phyloP scores from a whole-genome alignment of 2,113 vertebrate species.

The Chrysochloris asiatica region DNA sequence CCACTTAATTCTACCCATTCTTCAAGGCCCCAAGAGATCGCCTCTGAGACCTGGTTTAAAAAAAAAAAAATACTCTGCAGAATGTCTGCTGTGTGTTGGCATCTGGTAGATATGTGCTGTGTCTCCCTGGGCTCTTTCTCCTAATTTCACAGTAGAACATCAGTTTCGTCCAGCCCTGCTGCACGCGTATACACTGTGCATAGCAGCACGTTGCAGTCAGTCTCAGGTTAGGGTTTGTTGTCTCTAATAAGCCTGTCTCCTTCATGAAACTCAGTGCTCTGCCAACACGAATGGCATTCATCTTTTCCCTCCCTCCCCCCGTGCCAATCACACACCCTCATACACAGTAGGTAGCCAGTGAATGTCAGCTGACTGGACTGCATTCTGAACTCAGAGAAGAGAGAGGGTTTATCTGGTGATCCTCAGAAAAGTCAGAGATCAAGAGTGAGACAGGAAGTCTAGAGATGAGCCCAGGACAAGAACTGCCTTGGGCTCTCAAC shows the following conservation, averaged over 20 bases:
- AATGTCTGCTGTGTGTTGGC: neutral
- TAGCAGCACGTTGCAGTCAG: neutral
- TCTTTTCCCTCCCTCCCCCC: neutral
- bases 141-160: neutral
- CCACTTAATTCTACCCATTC: constrained; percentile 13
- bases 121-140: neutral
- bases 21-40: neutral
- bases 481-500: neutral
- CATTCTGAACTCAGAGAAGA: neutral
- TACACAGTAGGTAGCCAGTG: neutral
- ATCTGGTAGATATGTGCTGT: neutral
- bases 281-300: neutral
- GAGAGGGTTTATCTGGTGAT: neutral
- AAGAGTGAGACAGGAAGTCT: neutral
- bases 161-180: neutral
- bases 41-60: neutral
- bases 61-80: neutral
- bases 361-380: neutral
- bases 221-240: neutral
- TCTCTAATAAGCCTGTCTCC: neutral
- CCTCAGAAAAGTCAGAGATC: neutral
- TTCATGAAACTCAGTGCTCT: neutral
- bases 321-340: neutral
- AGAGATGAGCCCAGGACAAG: neutral
- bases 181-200: accelerated